Evolutionary conservation across 2,888 invertebrate genomes (phyloP).

Genomic region (Parnassius orleans): DNA sequence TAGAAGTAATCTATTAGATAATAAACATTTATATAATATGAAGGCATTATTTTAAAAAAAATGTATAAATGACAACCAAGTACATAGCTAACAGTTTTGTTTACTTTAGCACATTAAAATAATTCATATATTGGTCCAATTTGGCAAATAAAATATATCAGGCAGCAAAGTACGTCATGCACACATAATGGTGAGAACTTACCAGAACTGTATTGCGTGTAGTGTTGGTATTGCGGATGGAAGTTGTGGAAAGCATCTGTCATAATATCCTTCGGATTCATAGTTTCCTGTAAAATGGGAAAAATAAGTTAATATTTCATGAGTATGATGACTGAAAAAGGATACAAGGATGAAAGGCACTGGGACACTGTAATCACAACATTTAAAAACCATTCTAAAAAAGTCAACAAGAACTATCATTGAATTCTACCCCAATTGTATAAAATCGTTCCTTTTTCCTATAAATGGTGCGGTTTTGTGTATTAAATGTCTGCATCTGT

Average conservation of each 20-base stretch:
- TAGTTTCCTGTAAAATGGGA: conserved; percentile 88
- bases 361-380: no score
- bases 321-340: no score
- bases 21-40: no score
- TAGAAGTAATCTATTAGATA: no score
- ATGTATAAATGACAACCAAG: not conserved
- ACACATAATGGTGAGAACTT: conserved; percentile 55
- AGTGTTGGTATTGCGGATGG: conserved; percentile 99
- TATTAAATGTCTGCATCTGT: no score
- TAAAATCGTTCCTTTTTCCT: no score
- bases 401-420: no score
- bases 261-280: conserved; percentile 99
- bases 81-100: conserved; percentile 8
- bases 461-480: no score
- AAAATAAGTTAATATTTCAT: not conserved
- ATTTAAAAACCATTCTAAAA: no score
- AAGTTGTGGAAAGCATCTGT: conserved; percentile 99
- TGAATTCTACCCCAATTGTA: no score
- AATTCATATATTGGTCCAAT: conserved; percentile 22
- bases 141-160: conserved; percentile 56
- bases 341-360: no score
- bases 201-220: conserved; percentile 98
- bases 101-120: conserved; percentile 30
- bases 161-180: conserved; percentile 45
- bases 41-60: not conserved